Base-by-base conservation (phyloP, 1,140 invertebrate genomes). In the Magallana ariakensis region DNA sequence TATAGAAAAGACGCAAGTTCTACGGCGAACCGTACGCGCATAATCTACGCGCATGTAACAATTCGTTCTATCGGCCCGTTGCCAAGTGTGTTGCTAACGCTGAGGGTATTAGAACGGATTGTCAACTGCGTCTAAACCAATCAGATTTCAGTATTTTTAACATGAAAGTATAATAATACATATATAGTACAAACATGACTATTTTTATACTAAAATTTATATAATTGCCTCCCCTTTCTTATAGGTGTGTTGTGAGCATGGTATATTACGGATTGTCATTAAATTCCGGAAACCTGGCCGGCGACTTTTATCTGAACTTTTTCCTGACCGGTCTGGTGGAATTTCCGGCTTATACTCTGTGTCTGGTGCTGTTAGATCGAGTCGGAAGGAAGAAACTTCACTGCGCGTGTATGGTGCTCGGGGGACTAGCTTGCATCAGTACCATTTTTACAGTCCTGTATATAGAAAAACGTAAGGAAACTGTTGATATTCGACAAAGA, bases 191-290 rank as follows among this genome's bases (percentile, higher is more conserved):
- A n/a, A n/a, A n/a, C n/a, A n/a, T n/a, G n/a, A n/a, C n/a, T n/a
- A n/a, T n/a, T n/a, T n/a, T n/a, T n/a, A n/a, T n/a, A n/a, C n/a
- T n/a, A n/a, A n/a, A n/a, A n/a, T 60, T n/a, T 60, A 13, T n/a
- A 13, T 16, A 13, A 13, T 13, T 13, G 10, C 9, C 58, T 60
- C 0, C 58, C 60, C 19, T 62, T 62, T 7, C 19, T 62, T 2
- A 2, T 15, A 92, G 97, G 97, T 96, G 95, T 95, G 96, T 97
- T 83, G 90, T 95, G 6, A 95, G 95, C 22, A 97, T 96, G 91
- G 96, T 90, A n/a, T 91, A 91, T 81, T 92, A 96, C 96, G 92
- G 97, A 96, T 93, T 97, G 96, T 97, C 95, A 91, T 92, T 92
- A 89, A 89, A 91, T 84, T 87, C 87, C 33, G 91, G 88, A 13